phyloP scores from a whole-genome alignment of 2,797 vertebrate species.

The Mus spretus region DNA sequence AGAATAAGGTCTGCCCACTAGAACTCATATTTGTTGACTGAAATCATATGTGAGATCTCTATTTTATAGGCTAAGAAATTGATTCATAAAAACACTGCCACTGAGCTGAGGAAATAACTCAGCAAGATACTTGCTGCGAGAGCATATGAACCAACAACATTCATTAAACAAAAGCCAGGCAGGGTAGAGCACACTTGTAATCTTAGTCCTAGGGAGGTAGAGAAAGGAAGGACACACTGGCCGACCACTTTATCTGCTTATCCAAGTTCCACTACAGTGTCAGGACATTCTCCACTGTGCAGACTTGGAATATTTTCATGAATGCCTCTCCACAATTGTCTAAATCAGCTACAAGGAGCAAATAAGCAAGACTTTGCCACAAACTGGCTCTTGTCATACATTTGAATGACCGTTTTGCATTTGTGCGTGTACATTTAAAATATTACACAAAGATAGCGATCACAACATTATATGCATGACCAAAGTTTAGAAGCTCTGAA shows the following conservation, averaged over 20 bases:
- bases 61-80: conserved; percentile 14
- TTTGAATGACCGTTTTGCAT: conserved; percentile 16
- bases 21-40: background rate
- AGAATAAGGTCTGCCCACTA: background rate
- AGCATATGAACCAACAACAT: background rate
- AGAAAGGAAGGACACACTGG: background rate
- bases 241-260: background rate
- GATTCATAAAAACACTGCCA: background rate
- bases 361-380: conserved; percentile 28
- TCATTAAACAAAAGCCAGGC: background rate
- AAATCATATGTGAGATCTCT: background rate
- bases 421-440: conserved; percentile 6
- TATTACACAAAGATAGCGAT: background rate
- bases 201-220: background rate
- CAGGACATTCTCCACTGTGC: background rate
- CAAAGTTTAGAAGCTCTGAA: background rate
- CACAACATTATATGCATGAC: background rate
- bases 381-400: background rate
- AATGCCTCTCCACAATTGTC: background rate
- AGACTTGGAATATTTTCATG: conserved; percentile 28
- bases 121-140: background rate
- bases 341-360: conserved; percentile 25
- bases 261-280: background rate
- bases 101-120: background rate
- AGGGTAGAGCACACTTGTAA: background rate